These are phyloP conservation scores for Microtus richardsoni DNA, from an alignment of 2,113 vertebrate genomes.

Conservation along the genomic window DNA sequence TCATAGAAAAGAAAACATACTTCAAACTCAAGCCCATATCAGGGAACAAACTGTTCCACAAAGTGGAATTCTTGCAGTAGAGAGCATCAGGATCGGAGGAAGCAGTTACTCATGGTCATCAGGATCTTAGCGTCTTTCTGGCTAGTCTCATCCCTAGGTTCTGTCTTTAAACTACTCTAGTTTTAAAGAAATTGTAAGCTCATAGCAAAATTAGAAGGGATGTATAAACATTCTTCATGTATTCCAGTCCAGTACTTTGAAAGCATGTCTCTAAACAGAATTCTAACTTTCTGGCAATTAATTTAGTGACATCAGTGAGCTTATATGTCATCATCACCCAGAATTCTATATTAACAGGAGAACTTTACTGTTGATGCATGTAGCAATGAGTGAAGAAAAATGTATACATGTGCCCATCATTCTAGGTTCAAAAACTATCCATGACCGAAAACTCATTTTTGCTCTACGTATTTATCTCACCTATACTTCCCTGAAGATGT, in stretches of 20 bases:
- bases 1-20: background rate
- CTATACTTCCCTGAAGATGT: background rate
- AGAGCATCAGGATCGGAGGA: background rate
- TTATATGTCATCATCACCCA: background rate
- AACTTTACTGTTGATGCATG: background rate
- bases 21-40: background rate
- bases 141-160: background rate
- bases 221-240: background rate
- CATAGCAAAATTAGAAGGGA: background rate
- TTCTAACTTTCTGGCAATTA: no score
- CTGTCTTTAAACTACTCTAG: background rate
- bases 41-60: background rate
- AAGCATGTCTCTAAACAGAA: background rate
- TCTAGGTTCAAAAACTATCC: background rate
- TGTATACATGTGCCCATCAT: no score
- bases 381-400: background rate
- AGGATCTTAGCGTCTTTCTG: background rate
- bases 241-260: background rate
- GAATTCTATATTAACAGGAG: background rate
- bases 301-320: background rate
- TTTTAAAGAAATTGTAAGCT: background rate
- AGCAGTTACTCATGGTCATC: background rate
- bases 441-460: background rate
- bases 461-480: rapidly evolving
- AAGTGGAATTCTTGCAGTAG: background rate